Percentiles rank a stretch among this genome's conserved stretches.
Conservation (phyloP, 1,140 invertebrate species). For the Amphibalanus amphitrite region DNA sequence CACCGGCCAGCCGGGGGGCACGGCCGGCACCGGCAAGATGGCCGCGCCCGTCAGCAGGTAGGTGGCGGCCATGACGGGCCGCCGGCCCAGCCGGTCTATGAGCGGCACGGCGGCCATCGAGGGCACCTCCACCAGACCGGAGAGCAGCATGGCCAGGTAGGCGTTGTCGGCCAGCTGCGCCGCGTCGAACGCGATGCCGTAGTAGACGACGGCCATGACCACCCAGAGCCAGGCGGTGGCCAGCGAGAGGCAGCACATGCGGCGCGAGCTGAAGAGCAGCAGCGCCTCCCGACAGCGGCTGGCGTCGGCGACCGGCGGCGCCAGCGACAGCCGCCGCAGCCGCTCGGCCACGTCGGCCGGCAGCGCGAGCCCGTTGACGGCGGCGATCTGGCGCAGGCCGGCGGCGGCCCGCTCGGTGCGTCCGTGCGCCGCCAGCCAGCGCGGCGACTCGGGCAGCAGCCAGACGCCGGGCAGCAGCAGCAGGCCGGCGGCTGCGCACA, state of each 20-base stretch:
- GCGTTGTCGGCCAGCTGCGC: constrained; percentile 24
- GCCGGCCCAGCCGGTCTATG: constrained; percentile 15
- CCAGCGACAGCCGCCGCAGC: constrained; percentile 7
- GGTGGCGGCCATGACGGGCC: constrained; percentile 11
- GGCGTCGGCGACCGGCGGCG: constrained; percentile 4
- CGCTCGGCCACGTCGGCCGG: constrained; percentile 14
- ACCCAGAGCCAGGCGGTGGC: constrained; percentile 61
- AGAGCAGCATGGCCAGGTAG: constrained; percentile 16
- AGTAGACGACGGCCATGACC: constrained; percentile 40
- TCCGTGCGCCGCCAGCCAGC: constrained; percentile 17
- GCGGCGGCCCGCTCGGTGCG: constrained; percentile 13
- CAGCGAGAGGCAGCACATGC: constrained; percentile 47
- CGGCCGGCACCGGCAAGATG: constrained; percentile 14
- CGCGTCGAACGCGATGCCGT: constrained; percentile 61
- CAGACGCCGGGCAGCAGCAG: constrained; percentile 11
- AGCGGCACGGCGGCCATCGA: constrained; percentile 9
- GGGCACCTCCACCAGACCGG: constrained; percentile 16
- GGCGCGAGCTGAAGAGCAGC: constrained; percentile 39
- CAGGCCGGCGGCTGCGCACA: constrained; percentile 10
- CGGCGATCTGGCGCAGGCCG: constrained; percentile 14
- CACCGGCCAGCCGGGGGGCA: constrained; percentile 10
- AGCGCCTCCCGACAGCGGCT: neutral
- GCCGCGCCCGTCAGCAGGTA: constrained; percentile 13
- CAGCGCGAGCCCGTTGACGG: constrained; percentile 15
- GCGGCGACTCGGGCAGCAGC: constrained; percentile 27